These are phyloP conservation scores for Sarcophaga subvicina DNA, from an alignment of 2,888 invertebrate species.

Conservation along the genomic window DNA sequence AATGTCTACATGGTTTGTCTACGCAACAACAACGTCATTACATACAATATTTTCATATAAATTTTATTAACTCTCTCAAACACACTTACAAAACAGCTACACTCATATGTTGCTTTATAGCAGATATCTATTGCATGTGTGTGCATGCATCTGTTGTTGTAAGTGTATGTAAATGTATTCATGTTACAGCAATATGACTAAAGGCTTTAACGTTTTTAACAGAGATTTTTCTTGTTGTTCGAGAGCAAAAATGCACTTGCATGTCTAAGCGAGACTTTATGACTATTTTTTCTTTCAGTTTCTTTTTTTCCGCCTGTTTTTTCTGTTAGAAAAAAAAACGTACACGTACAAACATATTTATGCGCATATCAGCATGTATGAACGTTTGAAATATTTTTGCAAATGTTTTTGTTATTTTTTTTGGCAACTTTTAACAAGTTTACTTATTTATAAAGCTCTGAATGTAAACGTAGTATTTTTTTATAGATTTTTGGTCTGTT, in stretches of 20 bases:
- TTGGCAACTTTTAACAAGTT: constrained; percentile 64
- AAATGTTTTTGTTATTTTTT: background rate
- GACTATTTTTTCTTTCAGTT: constrained; percentile 54
- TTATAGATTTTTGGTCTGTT: background rate
- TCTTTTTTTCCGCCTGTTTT: constrained; percentile 39
- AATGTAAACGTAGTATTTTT: constrained; percentile 18
- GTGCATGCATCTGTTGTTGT: constrained; percentile 3
- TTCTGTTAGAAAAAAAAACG: constrained; percentile 34
- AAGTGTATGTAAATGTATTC: constrained; percentile 60
- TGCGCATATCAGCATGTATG: constrained; percentile 22
- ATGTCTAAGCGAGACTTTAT: constrained; percentile 67
- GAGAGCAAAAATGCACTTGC: constrained; percentile 65
- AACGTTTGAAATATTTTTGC: background rate
- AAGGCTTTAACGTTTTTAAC: constrained; percentile 61
- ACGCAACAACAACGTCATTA: constrained; percentile 62
- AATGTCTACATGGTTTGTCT: constrained; percentile 67
- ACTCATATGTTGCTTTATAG: background rate
- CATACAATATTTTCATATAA: constrained; percentile 33
- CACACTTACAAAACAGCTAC: background rate
- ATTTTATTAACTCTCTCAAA: background rate
- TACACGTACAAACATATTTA: constrained; percentile 54
- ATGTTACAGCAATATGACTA: constrained; percentile 62
- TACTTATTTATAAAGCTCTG: constrained; percentile 59
- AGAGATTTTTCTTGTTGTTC: constrained; percentile 59
- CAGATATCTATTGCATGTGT: background rate